phyloP scores from a whole-genome alignment of 2,113 vertebrate genomes.

The Oceanites oceanicus region DNA sequence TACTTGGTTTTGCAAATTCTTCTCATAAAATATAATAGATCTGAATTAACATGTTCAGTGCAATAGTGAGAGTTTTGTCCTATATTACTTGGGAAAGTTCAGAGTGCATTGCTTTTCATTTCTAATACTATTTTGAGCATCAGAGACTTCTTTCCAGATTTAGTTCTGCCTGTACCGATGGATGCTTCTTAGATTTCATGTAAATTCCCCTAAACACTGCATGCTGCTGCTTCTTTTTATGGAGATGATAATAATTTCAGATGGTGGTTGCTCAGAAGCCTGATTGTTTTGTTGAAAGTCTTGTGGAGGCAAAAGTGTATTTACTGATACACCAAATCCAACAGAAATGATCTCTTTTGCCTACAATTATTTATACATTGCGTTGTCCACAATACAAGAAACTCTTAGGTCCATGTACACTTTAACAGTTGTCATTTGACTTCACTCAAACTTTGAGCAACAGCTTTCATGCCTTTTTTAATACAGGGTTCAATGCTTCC shows the following conservation, averaged over 20 bases:
- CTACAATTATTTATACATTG: constrained; percentile 6
- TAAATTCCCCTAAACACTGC: not conserved
- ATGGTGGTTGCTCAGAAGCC: not conserved
- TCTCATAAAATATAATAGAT: not conserved
- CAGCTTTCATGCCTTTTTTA: not conserved
- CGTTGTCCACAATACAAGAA: not conserved
- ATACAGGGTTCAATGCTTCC: not conserved
- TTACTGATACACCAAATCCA: not conserved
- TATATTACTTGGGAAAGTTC: not conserved
- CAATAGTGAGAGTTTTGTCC: not conserved
- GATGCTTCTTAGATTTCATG: not conserved
- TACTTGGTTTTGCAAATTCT: not conserved
- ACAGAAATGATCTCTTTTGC: not conserved
- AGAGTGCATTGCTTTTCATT: not conserved
- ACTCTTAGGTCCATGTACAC: not conserved
- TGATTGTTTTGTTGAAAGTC: not conserved
- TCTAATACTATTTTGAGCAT: not conserved
- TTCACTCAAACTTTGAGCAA: not conserved
- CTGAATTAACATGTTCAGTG: not conserved
- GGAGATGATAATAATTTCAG: not conserved
- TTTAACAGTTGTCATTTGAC: not conserved
- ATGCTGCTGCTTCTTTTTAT: not conserved
- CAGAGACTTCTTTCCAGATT: not conserved
- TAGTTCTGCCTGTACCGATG: not conserved
- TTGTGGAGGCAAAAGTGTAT: not conserved